These are phyloP conservation scores for Limosa lapponica DNA, from an alignment of 2,797 vertebrate species.

Conservation along the genomic window DNA sequence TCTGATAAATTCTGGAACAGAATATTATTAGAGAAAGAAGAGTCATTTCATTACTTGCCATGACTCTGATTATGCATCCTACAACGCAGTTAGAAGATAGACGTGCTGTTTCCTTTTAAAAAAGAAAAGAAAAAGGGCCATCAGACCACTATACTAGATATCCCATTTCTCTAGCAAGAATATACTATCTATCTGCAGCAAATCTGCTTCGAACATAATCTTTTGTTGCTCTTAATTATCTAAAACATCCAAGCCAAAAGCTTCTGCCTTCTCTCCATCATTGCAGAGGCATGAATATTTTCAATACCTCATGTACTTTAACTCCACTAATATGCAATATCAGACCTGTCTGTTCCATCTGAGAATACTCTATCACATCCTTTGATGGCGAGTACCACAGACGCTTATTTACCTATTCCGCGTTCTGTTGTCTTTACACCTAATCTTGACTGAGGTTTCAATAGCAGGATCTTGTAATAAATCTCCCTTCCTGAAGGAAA, in stretches of 20 bases:
- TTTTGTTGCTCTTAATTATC: constrained; percentile 68
- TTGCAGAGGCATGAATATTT: constrained; percentile 55
- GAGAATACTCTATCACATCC: constrained; percentile 32
- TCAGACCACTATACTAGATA: neutral
- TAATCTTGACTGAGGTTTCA: constrained; percentile 52
- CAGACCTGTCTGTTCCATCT: constrained; percentile 45
- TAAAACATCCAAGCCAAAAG: constrained; percentile 49
- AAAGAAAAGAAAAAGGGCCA: constrained; percentile 6
- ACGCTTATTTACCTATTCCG: constrained; percentile 42
- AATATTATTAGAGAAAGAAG: constrained; percentile 28
- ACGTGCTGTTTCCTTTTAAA: constrained; percentile 15
- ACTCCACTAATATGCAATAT: constrained; percentile 53
- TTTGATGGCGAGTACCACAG: constrained; percentile 14
- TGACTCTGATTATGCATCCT: constrained; percentile 47
- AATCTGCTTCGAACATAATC: constrained; percentile 39
- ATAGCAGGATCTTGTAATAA: constrained; percentile 50
- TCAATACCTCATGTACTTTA: constrained; percentile 55
- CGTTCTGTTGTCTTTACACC: constrained; percentile 47
- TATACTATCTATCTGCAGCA: constrained; percentile 11
- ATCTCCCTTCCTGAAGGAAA: constrained; percentile 37
- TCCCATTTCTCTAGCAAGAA: constrained; percentile 29
- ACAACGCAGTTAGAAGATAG: constrained; percentile 34
- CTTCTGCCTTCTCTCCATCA: constrained; percentile 12
- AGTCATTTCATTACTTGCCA: constrained; percentile 20
- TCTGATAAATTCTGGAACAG: constrained; percentile 36